phyloP scores from a whole-genome alignment of 2,888 invertebrate genomes.

The Sarcophaga subvicina region DNA sequence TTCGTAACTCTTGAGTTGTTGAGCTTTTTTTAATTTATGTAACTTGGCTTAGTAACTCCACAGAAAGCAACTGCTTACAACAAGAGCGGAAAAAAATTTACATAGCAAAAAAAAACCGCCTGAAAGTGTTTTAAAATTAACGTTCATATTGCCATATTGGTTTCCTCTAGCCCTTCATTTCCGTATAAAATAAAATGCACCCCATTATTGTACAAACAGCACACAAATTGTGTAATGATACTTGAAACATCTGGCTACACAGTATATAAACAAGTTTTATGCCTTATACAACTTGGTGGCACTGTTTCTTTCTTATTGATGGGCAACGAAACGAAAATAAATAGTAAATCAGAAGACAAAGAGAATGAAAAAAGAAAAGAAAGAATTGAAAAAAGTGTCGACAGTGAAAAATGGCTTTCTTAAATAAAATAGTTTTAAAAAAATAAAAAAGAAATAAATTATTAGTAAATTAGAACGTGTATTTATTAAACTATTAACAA shows the following conservation, averaged over 20 bases:
- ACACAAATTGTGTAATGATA: not conserved
- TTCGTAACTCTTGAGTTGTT: not conserved
- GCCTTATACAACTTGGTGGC: conserved; percentile 19
- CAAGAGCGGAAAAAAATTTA: conserved; percentile 15
- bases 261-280: conserved; percentile 27
- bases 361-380: conserved; percentile 49
- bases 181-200: too few species aligned
- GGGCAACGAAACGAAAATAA: conserved; percentile 66
- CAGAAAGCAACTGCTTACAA: not conserved
- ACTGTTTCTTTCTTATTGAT: conserved; percentile 60
- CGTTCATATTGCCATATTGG: conserved; percentile 6
- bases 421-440: conserved; percentile 61
- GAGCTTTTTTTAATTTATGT: not conserved
- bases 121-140: conserved; percentile 6
- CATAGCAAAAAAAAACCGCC: not conserved
- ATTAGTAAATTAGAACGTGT: conserved; percentile 57
- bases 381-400: conserved; percentile 66
- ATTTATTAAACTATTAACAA: conserved; percentile 49
- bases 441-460: conserved; percentile 45
- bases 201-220: not conserved
- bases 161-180: not conserved
- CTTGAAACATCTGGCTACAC: conserved; percentile 21
- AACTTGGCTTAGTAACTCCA: not conserved
- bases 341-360: conserved; percentile 65
- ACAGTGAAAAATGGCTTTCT: conserved; percentile 67